A percentile compares a stretch with the other conserved stretches of the same genome.
Conservation (phyloP, 92 coral and sea anemone species). For the Zoanthus sansibaricus region DNA sequence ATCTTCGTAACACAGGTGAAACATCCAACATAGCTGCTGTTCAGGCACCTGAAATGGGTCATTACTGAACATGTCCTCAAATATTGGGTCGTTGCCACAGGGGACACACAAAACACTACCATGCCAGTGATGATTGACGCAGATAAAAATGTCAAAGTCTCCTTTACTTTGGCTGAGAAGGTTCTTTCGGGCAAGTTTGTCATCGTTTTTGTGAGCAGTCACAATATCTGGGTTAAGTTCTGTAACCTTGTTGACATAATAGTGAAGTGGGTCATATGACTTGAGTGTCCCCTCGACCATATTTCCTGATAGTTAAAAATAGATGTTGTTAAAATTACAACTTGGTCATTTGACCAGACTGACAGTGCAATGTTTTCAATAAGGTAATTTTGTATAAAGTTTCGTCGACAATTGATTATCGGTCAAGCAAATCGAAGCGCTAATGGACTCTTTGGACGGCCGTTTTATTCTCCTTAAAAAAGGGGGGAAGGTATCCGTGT, state of each 20-base stretch:
- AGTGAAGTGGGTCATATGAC: conserved; percentile 83
- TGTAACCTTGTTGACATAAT: conserved; percentile 77
- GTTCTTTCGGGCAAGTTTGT: conserved; percentile 48
- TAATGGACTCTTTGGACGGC: too few species aligned
- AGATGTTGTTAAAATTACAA: too few species aligned
- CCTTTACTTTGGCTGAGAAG: conserved; percentile 62
- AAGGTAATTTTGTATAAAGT: too few species aligned
- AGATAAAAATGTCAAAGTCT: conserved; percentile 83
- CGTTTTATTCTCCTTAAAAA: too few species aligned
- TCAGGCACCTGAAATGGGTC: conserved; percentile 81
- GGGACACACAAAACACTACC: conserved; percentile 84
- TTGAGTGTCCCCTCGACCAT: conserved; percentile 78
- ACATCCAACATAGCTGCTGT: conserved; percentile 66
- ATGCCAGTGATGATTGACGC: conserved; percentile 80
- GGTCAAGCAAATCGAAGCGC: too few species aligned
- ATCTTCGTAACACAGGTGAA: conserved; percentile 76
- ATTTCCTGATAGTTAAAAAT: background rate
- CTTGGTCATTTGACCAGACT: too few species aligned
- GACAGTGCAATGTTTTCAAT: too few species aligned
- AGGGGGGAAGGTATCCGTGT: too few species aligned
- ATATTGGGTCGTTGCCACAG: conserved; percentile 44
- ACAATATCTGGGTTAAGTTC: conserved; percentile 76
- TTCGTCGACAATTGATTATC: too few species aligned
- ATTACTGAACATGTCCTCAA: conserved; percentile 61
- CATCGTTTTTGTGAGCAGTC: conserved; percentile 60